Base-by-base conservation (phyloP, 2,113 vertebrate species). In the Phycodurus eques region DNA sequence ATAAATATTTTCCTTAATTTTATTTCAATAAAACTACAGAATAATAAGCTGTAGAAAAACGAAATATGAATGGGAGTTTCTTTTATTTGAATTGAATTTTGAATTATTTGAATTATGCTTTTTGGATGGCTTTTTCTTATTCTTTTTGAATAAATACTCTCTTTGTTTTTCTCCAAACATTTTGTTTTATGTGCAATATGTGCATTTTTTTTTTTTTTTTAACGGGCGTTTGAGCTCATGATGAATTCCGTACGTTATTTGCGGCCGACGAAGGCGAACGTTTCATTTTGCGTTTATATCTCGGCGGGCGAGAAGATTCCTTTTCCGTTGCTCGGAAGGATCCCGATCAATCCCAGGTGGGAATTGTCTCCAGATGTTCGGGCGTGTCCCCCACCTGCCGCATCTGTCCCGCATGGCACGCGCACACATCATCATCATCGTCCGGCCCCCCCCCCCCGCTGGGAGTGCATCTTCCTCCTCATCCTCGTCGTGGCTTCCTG, bases 291-390 rank as follows among this genome's bases (percentile, higher is more conserved):
- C 87, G 88, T 89, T 90, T 87, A 86, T 86, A 89, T 88, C 80
- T 51, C 77, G 71, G 85, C 79, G 64, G 77, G 27, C 27, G 27
- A 27, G 74, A 78, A 82, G 79, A 92, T 92, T 88, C 86, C 91
- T 92, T 82, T 92, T 92, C 91, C 71, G 90, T 92, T 84, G 88
- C 80, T 83, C 78, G 75, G 56, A 59, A 74, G 86, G 86, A 85
- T 83, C 80, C 67, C 73, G 81, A 88, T 89, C 88, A 85, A 75
- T 85, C 85, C 91, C 87, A 8, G 68, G 19, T 81, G 89, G 89
- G 81, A 72, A 83, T 91, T 89, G 88, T 35, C 77, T 88, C 91
- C 93, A 94, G 92, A 93, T 94, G 92, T 92, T 90, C 80, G 33
- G 6, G 42, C 2, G 73, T 7, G 56, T 90, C 91, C 88, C 87